phyloP scores from a whole-genome alignment of 2,888 invertebrate genomes.

The Tortricodes alternella region DNA sequence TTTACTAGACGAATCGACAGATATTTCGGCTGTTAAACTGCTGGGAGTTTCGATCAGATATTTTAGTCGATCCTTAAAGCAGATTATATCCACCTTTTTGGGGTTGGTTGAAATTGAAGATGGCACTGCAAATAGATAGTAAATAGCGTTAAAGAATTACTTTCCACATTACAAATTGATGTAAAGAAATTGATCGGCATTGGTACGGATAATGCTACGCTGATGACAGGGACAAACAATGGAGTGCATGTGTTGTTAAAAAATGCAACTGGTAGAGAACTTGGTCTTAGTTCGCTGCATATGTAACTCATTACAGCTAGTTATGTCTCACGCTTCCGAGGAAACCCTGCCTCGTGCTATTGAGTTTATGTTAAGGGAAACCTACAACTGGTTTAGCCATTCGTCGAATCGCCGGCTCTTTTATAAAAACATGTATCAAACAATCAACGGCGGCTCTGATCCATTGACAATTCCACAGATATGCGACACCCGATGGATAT shows the following conservation, averaged over 20 bases:
- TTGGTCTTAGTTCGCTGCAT: background rate
- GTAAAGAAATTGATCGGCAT: constrained; percentile 33
- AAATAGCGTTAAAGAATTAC: constrained; percentile 26
- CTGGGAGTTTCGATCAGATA: constrained; percentile 31
- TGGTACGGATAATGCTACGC: constrained; percentile 36
- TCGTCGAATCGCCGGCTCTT: constrained; percentile 8
- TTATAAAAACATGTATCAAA: constrained; percentile 31
- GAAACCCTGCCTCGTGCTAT: constrained; percentile 32
- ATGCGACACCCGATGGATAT: constrained; percentile 31
- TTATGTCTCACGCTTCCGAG: constrained; percentile 25
- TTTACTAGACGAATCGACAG: constrained; percentile 34
- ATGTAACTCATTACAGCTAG: background rate
- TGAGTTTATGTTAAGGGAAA: constrained; percentile 1
- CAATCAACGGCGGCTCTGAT: constrained; percentile 33
- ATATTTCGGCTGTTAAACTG: constrained; percentile 30
- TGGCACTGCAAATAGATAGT: constrained; percentile 32
- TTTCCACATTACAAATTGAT: constrained; percentile 19
- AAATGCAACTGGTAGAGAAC: background rate
- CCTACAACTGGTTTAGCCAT: constrained; percentile 30
- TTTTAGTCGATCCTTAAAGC: constrained; percentile 26
- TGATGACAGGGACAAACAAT: constrained; percentile 33
- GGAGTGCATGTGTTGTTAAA: constrained; percentile 32
- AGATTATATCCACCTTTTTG: constrained; percentile 32
- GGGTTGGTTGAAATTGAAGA: constrained; percentile 31
- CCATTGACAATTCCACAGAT: constrained; percentile 31